These are phyloP conservation scores for Drosophila flavopinicola DNA, from an alignment of 2,888 invertebrate species.

Conservation along the genomic window DNA sequence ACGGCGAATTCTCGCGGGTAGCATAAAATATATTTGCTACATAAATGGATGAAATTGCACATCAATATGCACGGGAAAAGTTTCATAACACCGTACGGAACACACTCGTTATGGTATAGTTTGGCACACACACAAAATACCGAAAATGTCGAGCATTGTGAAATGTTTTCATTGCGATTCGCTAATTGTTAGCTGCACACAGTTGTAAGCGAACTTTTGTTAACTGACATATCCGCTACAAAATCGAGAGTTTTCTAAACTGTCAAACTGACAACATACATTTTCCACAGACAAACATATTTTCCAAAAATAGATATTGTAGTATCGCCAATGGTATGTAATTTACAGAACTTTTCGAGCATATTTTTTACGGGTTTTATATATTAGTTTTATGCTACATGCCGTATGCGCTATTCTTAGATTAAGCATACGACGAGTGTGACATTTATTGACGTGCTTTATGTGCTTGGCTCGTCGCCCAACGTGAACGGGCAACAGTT, in stretches of 20 bases:
- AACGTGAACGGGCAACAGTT: slow-evolving; percentile 27
- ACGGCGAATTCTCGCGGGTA: slow-evolving; percentile 61
- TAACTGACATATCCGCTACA: slow-evolving; percentile 5
- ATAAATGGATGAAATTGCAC: slow-evolving; percentile 64
- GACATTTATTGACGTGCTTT: slow-evolving; percentile 43
- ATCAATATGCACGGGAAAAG: slow-evolving; percentile 65
- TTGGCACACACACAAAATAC: background rate
- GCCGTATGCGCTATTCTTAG: slow-evolving; percentile 6
- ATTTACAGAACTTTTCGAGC: too few species aligned
- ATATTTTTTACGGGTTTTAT: slow-evolving; percentile 21
- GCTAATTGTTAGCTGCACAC: slow-evolving; percentile 59
- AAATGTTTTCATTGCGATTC: slow-evolving; percentile 50
- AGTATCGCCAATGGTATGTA: too few species aligned
- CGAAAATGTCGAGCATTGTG: slow-evolving; percentile 24
- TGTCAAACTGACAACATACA: slow-evolving; percentile 34
- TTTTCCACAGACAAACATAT: background rate
- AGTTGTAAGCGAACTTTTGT: slow-evolving; percentile 15
- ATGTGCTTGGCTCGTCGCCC: slow-evolving; percentile 33
- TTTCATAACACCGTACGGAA: slow-evolving; percentile 45
- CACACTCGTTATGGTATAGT: slow-evolving; percentile 2
- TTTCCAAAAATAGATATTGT: too few species aligned
- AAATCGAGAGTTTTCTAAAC: slow-evolving; percentile 14
- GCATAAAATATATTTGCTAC: slow-evolving; percentile 68
- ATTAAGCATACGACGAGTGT: slow-evolving; percentile 45
- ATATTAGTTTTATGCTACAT: slow-evolving; percentile 16